These are phyloP conservation scores for Echinops telfairi DNA, from an alignment of 2,113 vertebrate species.

Conservation along the genomic window DNA sequence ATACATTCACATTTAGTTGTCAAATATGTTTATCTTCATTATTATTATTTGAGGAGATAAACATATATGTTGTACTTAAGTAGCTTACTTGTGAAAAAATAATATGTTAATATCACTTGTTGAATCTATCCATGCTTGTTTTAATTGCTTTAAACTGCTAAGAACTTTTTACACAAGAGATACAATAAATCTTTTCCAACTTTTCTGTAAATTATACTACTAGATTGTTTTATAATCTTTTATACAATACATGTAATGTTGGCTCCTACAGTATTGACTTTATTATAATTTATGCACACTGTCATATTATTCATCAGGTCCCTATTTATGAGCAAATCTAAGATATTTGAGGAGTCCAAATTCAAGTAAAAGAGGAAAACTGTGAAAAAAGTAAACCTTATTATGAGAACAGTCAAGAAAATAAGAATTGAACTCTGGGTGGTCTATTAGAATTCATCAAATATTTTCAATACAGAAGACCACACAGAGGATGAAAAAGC, in stretches of 20 bases:
- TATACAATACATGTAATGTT: neutral
- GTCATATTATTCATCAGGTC: neutral
- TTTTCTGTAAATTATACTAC: neutral
- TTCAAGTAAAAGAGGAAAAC: slow-evolving; percentile 43
- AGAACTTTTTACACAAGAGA: neutral
- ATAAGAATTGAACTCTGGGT: slow-evolving; percentile 53
- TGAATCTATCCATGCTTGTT: neutral
- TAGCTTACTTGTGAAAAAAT: neutral
- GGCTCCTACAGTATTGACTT: neutral
- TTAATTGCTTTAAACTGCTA: slow-evolving; percentile 1
- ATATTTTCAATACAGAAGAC: slow-evolving; percentile 33
- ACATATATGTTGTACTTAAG: neutral
- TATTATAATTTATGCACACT: neutral
- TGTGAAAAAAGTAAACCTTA: slow-evolving; percentile 53
- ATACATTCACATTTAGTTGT: neutral
- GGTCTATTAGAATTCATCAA: slow-evolving; percentile 56
- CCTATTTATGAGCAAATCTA: neutral
- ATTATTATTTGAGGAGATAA: neutral
- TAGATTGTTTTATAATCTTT: neutral
- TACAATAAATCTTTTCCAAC: neutral
- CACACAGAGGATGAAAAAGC: slow-evolving; percentile 64
- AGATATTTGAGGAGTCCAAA: neutral
- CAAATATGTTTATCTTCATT: neutral
- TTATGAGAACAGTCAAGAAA: slow-evolving; percentile 39
- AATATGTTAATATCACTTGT: neutral